A percentile compares a stretch with the other conserved stretches of the same genome.
These are phyloP conservation scores for Muscidifurax raptorellus DNA, from an alignment of 1,140 invertebrate genomes.

Conservation along the genomic window DNA sequence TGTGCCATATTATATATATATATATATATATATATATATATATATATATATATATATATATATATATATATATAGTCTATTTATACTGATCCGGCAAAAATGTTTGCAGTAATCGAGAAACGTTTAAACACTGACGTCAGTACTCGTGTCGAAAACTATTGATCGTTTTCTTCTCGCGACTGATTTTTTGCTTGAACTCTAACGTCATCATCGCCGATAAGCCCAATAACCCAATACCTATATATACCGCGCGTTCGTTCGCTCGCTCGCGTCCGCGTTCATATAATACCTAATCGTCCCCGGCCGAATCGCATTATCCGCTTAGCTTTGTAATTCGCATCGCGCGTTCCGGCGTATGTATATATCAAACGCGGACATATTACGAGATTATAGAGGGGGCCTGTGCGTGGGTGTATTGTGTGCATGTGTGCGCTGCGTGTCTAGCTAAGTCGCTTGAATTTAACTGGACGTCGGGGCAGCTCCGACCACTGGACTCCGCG, in stretches of 20 bases:
- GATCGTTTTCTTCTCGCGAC: background rate
- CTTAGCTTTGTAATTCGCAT: conserved; percentile 11
- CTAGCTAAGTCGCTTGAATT: conserved; percentile 9
- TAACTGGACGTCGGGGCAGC: background rate
- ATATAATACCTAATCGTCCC: conserved; percentile 16
- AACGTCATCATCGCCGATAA: background rate
- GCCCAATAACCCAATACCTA: no score
- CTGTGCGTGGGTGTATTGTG: background rate
- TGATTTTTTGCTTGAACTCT: background rate
- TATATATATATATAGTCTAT: no score
- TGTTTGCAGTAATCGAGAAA: no score
- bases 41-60: no score
- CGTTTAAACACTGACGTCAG: no score
- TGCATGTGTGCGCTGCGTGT: background rate
- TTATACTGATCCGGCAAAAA: no score
- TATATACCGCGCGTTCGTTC: background rate
- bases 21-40: no score
- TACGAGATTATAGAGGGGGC: background rate
- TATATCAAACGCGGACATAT: background rate
- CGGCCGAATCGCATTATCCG: conserved; percentile 4
- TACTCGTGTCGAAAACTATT: background rate
- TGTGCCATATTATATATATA: no score
- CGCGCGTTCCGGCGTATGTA: background rate
- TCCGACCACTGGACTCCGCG: background rate
- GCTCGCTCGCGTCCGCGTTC: background rate